A percentile compares a stretch with the other conserved stretches of the same genome.
These are phyloP conservation scores for Pandemis cinnamomeana DNA, from an alignment of 2,888 invertebrate species.

Conservation along the genomic window DNA sequence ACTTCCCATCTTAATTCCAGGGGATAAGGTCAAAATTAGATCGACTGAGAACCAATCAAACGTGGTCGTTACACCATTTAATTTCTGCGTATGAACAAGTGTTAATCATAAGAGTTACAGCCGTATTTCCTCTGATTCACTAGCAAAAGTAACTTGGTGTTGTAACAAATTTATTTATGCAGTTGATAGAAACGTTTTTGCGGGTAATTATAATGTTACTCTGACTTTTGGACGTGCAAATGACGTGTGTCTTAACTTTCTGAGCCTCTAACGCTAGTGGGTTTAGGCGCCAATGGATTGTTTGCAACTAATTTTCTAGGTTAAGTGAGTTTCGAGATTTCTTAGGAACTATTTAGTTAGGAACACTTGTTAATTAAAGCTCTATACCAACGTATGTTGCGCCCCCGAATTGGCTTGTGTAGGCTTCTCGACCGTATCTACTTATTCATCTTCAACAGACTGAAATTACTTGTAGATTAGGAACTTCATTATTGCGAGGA, in stretches of 20 bases:
- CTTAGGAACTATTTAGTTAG: constrained; percentile 9
- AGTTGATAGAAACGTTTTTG: not conserved
- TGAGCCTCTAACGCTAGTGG: not conserved
- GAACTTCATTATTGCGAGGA: no score
- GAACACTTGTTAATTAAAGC: not conserved
- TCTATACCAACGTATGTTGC: not conserved
- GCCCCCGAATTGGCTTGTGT: no score
- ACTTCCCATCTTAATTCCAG: not conserved
- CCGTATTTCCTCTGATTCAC: not conserved
- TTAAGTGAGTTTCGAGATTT: constrained; percentile 24
- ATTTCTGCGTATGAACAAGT: constrained; percentile 5
- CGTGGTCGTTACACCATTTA: not conserved
- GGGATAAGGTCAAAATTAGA: not conserved
- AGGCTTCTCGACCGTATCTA: no score
- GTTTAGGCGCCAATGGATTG: constrained; percentile 6
- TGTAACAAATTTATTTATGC: not conserved
- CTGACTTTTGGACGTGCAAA: not conserved
- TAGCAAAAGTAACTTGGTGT: not conserved
- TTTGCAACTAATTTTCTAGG: constrained; percentile 29
- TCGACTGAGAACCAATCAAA: not conserved
- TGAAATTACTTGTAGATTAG: no score
- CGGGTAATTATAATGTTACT: not conserved
- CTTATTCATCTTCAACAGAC: no score
- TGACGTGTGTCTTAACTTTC: not conserved
- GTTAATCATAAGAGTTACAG: not conserved